These are phyloP conservation scores for Vulpes lagopus DNA, from an alignment of 2,113 vertebrate species.

Conservation along the genomic window DNA sequence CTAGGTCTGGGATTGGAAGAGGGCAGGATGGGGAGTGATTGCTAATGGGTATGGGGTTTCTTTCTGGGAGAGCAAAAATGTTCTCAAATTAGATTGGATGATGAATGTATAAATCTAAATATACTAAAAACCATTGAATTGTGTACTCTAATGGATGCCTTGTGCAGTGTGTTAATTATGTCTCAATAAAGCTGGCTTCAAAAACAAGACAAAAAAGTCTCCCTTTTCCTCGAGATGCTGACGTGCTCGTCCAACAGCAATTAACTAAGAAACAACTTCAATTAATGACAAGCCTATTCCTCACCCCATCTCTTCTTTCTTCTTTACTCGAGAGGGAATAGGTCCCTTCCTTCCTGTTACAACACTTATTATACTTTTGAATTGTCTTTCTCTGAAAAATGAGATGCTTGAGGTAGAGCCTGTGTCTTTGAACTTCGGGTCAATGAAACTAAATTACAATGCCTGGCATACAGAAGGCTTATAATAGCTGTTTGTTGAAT, in stretches of 20 bases:
- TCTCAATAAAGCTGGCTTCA: conserved; percentile 6
- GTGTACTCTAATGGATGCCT: not conserved
- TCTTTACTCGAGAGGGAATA: not conserved
- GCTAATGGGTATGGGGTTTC: not conserved
- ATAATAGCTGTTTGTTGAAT: not conserved
- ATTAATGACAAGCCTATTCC: not conserved
- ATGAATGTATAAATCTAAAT: conserved; percentile 1
- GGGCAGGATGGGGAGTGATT: not conserved
- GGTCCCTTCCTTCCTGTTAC: not conserved
- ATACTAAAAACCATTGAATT: not conserved
- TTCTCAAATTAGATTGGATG: conserved; percentile 26
- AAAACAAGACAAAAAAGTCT: not conserved
- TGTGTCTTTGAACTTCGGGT: not conserved
- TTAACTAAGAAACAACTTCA: not conserved
- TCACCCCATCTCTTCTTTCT: not conserved
- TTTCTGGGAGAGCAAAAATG: not conserved
- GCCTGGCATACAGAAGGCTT: not conserved
- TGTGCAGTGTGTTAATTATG: not conserved
- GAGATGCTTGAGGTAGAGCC: not conserved
- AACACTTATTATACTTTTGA: not conserved
- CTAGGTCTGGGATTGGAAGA: not conserved
- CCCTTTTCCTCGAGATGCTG: not conserved
- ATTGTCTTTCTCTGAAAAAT: not conserved
- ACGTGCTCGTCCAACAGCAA: not conserved
- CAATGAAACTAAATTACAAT: not conserved